Base-by-base conservation (phyloP, 2,888 invertebrate genomes). In the Tanaodytes sp. region DNA sequence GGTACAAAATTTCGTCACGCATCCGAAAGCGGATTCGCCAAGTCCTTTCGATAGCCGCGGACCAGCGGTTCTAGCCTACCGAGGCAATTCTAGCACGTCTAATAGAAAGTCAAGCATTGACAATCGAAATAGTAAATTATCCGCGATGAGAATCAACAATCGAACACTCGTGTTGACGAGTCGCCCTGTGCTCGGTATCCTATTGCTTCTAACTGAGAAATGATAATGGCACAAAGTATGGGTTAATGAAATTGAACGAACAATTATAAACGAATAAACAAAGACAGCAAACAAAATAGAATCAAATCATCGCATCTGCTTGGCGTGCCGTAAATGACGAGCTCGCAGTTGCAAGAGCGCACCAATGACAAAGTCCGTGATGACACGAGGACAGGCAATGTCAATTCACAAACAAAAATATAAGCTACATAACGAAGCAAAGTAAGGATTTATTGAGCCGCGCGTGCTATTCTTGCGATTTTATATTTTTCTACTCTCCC, bases 91-190 rank as follows among this genome's bases (percentile, higher is more conserved):
- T 59, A 46, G 48, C 62, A 40, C 64, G 58, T 58, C 70, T 76
- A 27, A 76, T 77, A 79, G 84, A 84, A 84, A 84, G 84, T 83
- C 81, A 80, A 84, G 84, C 84, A 82, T 82, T 81, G 84, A 84
- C 84, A 84, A 84, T 84, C 84, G 80, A 82, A 80, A 76, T 80
- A 81, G 75, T 76, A 78, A 73, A 75, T 78, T 78, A 75, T 75
- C 72, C 71, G 59, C 64, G 66, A 63, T 63, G 64, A 63, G 40
- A 49, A 57, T 59, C 61, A 71, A 58, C 54, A 61, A 58, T 55
- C 54, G 51, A 70, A 20, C 54, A 48, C 48, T 58, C 51, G 55
- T 58, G 48, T 2, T 12, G 11, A 54, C 57, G 49, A 55, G 51
- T 59, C 46, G 19, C 46, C 6, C 36, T 11, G 61, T 59, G 58